Base-by-base conservation (phyloP, 53 echinoderm and acorn worm genomes). In the Mesocentrotus franciscanus region DNA sequence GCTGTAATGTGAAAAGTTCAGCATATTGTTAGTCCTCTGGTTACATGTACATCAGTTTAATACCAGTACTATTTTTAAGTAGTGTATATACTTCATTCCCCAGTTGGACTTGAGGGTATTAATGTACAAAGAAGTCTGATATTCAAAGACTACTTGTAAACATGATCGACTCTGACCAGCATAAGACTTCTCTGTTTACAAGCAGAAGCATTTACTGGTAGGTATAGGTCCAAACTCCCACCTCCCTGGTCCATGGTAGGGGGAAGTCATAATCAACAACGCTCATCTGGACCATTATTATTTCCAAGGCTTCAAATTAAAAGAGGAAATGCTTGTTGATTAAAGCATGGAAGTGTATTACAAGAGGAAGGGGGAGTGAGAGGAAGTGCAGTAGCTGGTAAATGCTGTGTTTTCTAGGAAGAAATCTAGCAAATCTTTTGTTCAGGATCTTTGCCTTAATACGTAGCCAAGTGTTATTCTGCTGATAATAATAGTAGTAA, bases 271-370 rank as follows among this genome's bases (percentile, higher is more conserved):
- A 87, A 87, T 87, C 87, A 87, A 87, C 58, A 11, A 24, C 87
- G 5, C 87, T 87, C 87, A 87, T 87, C 57, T 87, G 58, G 87
- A 57, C 87, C 87, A 36, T 20, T 58, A n/a, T 0, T n/a, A 58
- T 87, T 57, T 87, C 87, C 74, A 56, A 56, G 74, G 49, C 49
- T 92, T 29, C 26, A 55, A 34, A 92, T 92, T 92, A 22, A 36
- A 56, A 49, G 75, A 92, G 92, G 92, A 92, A 92, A 92, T 92
- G 74, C 92, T 92, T 70, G 68, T 92, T 92, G 66, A 92, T 92
- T 92, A 92, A 26, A 39, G 58, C 26, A 57, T 22, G 87, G 87
- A 87, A 87, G 58, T 58, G 87, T 12, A 16, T 12, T 92, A 75
- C 55, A 56, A 56, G 26, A 92, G 92, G 92, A 92, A 74, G 92